These are phyloP conservation scores for Ptilodon capucinus DNA, from an alignment of 2,888 invertebrate species.

Conservation along the genomic window DNA sequence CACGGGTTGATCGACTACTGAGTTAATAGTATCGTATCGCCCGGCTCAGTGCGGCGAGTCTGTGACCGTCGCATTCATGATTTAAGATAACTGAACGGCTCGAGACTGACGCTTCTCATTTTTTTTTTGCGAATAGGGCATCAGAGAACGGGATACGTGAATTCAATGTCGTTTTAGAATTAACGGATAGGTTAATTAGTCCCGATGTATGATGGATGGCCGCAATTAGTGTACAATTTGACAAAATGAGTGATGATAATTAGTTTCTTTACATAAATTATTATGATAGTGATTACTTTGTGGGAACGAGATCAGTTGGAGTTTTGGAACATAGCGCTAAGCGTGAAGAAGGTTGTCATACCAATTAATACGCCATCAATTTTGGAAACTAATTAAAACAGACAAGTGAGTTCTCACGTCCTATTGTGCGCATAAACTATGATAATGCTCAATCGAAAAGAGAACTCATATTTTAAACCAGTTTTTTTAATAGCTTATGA, in stretches of 20 bases:
- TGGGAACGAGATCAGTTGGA: no score
- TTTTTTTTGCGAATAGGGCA: conserved; percentile 39
- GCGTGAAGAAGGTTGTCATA: no score
- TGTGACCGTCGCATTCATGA: conserved; percentile 56
- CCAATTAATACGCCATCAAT: no score
- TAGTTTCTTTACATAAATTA: neutral
- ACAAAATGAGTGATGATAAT: conserved; percentile 1
- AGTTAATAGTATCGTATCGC: conserved; percentile 44
- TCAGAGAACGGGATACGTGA: conserved; percentile 26
- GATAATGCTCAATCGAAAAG: no score
- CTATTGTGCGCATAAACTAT: neutral
- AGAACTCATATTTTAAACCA: no score
- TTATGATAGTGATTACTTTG: no score
- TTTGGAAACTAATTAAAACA: neutral
- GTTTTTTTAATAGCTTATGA: no score
- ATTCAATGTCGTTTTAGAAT: conserved; percentile 13
- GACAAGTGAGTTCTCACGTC: no score
- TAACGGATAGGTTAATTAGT: conserved; percentile 16
- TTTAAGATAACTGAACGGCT: conserved; percentile 54
- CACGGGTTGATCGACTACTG: conserved; percentile 67
- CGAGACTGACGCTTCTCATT: conserved; percentile 43
- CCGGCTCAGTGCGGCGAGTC: conserved; percentile 37
- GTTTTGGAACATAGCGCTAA: no score
- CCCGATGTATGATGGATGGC: neutral
- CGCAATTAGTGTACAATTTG: neutral